Conservation (phyloP, 2,113 vertebrate genomes). For the Ivindomyrus marchei region DNA sequence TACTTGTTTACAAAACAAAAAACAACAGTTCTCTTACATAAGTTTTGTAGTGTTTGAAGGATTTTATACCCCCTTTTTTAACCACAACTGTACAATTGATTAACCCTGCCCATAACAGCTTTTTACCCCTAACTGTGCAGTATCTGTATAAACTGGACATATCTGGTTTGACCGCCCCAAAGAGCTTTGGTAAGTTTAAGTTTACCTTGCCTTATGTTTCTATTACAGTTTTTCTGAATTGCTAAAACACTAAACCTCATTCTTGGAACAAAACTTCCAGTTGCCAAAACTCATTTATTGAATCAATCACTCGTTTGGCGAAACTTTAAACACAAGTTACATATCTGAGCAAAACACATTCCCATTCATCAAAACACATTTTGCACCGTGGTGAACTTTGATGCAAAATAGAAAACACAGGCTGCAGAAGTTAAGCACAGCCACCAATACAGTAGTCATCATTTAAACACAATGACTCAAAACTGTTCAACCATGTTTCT, state of each 20-base stretch:
- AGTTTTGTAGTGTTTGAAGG: neutral
- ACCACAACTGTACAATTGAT: too few relatives aligned
- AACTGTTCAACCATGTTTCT: neutral
- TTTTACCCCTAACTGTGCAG: neutral
- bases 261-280: conserved; percentile 5
- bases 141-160: neutral
- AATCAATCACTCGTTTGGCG: neutral
- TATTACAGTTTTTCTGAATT: too few relatives aligned
- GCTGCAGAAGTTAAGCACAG: neutral
- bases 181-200: neutral
- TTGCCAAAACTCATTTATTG: conserved; percentile 8
- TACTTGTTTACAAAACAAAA: too few relatives aligned
- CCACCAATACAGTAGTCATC: neutral
- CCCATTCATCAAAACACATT: too few relatives aligned
- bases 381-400: too few relatives aligned
- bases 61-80: neutral
- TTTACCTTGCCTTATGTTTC: neutral
- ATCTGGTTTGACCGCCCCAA: neutral
- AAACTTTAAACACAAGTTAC: neutral
- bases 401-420: too few relatives aligned
- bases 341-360: too few relatives aligned
- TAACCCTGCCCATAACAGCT: neutral
- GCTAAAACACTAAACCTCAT: neutral
- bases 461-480: neutral
- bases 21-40: neutral